phyloP scores from a whole-genome alignment of 2,888 invertebrate genomes.

The Drosophila villosipedis region DNA sequence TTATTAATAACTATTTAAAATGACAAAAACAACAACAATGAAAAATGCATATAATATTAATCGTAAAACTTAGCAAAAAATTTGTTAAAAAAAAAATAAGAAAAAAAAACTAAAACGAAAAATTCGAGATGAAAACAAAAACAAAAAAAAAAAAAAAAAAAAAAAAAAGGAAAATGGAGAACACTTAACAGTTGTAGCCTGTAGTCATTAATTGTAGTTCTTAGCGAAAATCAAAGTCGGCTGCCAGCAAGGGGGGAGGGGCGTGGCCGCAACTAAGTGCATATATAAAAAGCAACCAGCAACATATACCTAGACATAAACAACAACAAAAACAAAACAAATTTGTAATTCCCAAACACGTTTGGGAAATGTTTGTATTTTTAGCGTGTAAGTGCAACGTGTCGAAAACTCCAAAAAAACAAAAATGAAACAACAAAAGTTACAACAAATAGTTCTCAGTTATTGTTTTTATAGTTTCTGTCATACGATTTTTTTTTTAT shows the following conservation, averaged over 20 bases:
- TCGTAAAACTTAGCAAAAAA: slow-evolving; percentile 64
- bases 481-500: slow-evolving; percentile 4
- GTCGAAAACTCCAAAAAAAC: slow-evolving; percentile 47
- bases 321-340: slow-evolving; percentile 38
- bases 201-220: slow-evolving; percentile 79
- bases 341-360: slow-evolving; percentile 27
- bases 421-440: slow-evolving; percentile 4
- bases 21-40: slow-evolving; percentile 37
- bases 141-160: slow-evolving; percentile 15
- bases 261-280: slow-evolving; percentile 75
- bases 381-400: slow-evolving; percentile 48
- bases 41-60: slow-evolving; percentile 50
- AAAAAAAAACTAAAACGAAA: slow-evolving; percentile 16
- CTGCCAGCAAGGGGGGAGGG: slow-evolving; percentile 39
- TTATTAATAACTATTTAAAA: slow-evolving; percentile 73
- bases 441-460: slow-evolving; percentile 31
- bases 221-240: slow-evolving; percentile 75
- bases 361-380: slow-evolving; percentile 65
- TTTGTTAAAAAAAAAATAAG: slow-evolving; percentile 60
- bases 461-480: slow-evolving; percentile 23
- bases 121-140: neutral
- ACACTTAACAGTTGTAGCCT: slow-evolving; percentile 72
- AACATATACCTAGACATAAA: slow-evolving; percentile 37
- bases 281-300: slow-evolving; percentile 57
- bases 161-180: slow-evolving; percentile 21